These are phyloP conservation scores for Vidua chalybeata DNA, from an alignment of 2,113 vertebrate genomes.

Conservation along the genomic window DNA sequence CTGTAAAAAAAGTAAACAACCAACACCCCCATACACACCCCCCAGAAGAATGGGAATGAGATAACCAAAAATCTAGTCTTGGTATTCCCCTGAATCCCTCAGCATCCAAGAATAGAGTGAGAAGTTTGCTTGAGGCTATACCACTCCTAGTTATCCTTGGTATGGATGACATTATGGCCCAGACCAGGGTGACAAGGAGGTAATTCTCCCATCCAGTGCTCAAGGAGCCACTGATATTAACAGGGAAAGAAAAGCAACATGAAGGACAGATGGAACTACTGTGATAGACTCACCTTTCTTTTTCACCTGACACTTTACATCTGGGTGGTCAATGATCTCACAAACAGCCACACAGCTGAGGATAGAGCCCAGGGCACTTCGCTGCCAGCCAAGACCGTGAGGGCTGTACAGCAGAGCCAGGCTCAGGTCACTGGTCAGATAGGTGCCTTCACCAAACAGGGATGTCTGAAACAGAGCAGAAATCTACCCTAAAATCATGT, in stretches of 20 bases:
- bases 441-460: slow-evolving; percentile 96
- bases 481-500: neutral
- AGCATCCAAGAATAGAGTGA: slow-evolving; percentile 43
- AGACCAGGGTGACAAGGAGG: neutral
- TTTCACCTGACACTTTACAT: slow-evolving; percentile 95
- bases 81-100: slow-evolving; percentile 49
- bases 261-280: neutral
- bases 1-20: neutral
- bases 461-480: slow-evolving; percentile 82
- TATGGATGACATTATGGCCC: slow-evolving; percentile 35
- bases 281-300: slow-evolving; percentile 85
- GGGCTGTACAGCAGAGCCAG: slow-evolving; percentile 96
- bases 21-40: neutral
- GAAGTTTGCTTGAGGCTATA: slow-evolving; percentile 51
- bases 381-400: slow-evolving; percentile 87
- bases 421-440: slow-evolving; percentile 97
- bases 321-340: slow-evolving; percentile 96
- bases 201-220: neutral
- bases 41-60: neutral
- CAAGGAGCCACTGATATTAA: neutral
- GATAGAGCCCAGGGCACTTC: slow-evolving; percentile 83
- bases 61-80: neutral
- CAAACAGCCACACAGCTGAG: slow-evolving; percentile 96
- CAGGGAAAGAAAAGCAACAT: neutral
- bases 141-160: slow-evolving; percentile 52